These are phyloP conservation scores for Phenganax marumi DNA, from an alignment of 92 coral and sea anemone genomes.

Conservation along the genomic window DNA sequence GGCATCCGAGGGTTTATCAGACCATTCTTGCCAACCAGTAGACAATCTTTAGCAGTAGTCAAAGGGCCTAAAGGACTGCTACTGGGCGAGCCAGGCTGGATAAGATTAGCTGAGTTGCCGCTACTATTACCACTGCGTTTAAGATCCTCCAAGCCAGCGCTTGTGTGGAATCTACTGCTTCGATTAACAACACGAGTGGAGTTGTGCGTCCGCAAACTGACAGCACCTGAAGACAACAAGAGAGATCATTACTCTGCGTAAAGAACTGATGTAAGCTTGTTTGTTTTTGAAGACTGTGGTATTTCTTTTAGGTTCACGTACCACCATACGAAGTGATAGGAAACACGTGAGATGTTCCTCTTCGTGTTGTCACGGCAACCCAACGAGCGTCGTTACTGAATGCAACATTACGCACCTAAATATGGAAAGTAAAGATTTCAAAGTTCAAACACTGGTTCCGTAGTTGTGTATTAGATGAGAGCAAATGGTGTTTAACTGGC, in stretches of 20 bases:
- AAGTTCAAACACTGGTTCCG: neutral
- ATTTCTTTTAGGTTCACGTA: constrained; percentile 29
- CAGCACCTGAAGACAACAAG: constrained; percentile 58
- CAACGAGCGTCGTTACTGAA: constrained; percentile 90
- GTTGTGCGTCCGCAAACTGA: constrained; percentile 90
- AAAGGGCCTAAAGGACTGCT: constrained; percentile 74
- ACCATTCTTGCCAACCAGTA: constrained; percentile 80
- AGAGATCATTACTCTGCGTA: too few species aligned
- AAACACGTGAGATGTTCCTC: constrained; percentile 94
- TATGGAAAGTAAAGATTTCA: neutral
- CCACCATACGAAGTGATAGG: constrained; percentile 97
- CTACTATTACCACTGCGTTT: constrained; percentile 42
- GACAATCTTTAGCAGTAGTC: constrained; percentile 68
- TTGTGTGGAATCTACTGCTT: constrained; percentile 96
- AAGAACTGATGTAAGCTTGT: neutral
- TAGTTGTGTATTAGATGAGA: neutral
- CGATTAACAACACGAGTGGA: constrained; percentile 96
- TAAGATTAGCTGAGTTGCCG: constrained; percentile 61
- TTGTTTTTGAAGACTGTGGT: too few species aligned
- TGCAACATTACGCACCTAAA: constrained; percentile 78
- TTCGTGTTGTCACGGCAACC: constrained; percentile 83
- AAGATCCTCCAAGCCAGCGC: constrained; percentile 97
- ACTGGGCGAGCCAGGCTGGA: constrained; percentile 87
- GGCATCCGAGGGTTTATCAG: constrained; percentile 90
- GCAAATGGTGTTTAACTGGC: too few species aligned